Evolutionary conservation across 2,888 invertebrate genomes (phyloP).

Genomic region (Limnephilus lunatus): DNA sequence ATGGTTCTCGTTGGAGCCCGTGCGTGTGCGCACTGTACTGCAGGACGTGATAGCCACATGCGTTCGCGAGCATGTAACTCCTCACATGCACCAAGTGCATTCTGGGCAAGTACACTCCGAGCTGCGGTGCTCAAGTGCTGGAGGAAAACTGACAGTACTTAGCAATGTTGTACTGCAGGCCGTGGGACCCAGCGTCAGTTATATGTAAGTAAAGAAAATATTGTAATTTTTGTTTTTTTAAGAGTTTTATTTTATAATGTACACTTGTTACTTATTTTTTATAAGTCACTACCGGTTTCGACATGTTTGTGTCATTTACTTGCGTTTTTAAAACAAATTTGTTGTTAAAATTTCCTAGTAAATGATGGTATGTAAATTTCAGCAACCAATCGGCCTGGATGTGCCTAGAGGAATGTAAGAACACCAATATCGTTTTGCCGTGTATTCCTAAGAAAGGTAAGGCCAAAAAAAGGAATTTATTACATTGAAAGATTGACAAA

Average conservation of each 20-base stretch:
- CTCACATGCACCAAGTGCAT: conserved; percentile 10
- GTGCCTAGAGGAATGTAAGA: conserved; percentile 57
- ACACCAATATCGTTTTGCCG: conserved; percentile 33
- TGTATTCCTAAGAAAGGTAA: conserved; percentile 53
- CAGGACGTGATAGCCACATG: conserved; percentile 40
- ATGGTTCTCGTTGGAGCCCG: conserved; percentile 55
- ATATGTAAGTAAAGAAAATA: conserved; percentile 39
- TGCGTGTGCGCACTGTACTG: conserved; percentile 17
- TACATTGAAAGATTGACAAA: too few species aligned
- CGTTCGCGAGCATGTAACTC: background rate
- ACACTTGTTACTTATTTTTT: too few species aligned
- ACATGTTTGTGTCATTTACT: background rate
- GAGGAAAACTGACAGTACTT: background rate
- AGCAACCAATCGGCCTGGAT: conserved; percentile 59
- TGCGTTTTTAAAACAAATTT: background rate
- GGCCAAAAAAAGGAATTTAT: background rate
- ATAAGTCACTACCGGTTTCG: too few species aligned
- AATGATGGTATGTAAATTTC: conserved; percentile 28
- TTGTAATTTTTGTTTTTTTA: too few species aligned
- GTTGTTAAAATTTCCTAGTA: background rate
- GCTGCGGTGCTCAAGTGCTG: conserved; percentile 19
- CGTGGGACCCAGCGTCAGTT: conserved; percentile 12
- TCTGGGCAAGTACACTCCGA: conserved; percentile 50
- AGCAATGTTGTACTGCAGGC: conserved; percentile 10
- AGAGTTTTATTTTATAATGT: background rate